Conservation (phyloP, 2,113 vertebrate species). For the Todiramphus saurophagus region DNA sequence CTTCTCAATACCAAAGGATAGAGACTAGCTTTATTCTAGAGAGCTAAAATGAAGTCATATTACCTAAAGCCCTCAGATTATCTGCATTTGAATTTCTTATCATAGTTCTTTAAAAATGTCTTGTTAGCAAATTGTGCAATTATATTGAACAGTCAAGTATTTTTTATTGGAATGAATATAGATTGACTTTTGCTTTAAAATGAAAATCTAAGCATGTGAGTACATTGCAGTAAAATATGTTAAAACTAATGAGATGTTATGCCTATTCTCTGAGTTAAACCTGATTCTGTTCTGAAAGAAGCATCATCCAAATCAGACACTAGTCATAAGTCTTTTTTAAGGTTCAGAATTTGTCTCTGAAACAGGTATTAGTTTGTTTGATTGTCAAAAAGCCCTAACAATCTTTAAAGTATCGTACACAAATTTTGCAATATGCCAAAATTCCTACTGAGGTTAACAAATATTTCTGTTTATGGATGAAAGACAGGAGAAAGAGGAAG, state of each 20-base stretch:
- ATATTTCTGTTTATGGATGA: background rate
- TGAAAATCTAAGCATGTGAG: background rate
- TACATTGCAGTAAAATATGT: background rate
- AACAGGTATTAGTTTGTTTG: background rate
- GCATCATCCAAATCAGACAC: background rate
- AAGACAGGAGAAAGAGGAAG: background rate
- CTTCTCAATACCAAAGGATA: background rate
- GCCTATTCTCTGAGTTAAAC: background rate
- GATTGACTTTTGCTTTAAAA: background rate
- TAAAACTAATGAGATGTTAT: background rate
- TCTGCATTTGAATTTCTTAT: conserved; percentile 3
- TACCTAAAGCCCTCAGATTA: background rate
- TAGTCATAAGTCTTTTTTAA: background rate
- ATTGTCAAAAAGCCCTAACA: background rate
- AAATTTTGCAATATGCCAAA: background rate
- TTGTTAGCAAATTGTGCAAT: background rate
- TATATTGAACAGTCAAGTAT: background rate
- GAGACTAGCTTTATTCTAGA: conserved; percentile 29
- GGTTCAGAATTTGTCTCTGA: background rate
- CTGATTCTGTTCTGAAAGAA: background rate
- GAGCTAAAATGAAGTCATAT: background rate
- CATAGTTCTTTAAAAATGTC: background rate
- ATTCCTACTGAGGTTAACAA: background rate
- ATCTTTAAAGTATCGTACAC: background rate
- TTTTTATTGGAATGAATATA: background rate